Percentiles rank a stretch among this genome's conserved stretches.
These are phyloP conservation scores for Dicaeum eximium DNA, from an alignment of 2,113 vertebrate genomes.

Conservation along the genomic window DNA sequence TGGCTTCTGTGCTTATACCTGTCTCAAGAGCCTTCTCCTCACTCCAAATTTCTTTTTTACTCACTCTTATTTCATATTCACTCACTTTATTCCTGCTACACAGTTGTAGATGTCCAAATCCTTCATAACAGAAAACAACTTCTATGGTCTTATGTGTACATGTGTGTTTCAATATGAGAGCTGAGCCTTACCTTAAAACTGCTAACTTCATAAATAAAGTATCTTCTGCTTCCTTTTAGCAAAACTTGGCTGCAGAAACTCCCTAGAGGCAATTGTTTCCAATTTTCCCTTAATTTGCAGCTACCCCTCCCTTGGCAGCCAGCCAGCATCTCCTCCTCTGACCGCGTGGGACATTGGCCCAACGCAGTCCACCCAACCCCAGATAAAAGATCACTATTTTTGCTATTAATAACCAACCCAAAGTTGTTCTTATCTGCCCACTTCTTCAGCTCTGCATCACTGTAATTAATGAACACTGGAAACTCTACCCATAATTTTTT, in stretches of 20 bases:
- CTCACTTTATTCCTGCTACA: background rate
- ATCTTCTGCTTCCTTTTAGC: background rate
- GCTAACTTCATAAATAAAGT: background rate
- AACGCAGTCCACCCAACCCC: background rate
- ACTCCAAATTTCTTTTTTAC: background rate
- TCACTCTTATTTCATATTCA: background rate
- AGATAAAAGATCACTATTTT: background rate
- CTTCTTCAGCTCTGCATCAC: background rate
- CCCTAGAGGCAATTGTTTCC: background rate
- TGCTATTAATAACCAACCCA: background rate
- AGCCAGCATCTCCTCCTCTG: background rate
- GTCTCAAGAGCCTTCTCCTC: background rate
- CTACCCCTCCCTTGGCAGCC: background rate
- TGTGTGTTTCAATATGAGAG: background rate
- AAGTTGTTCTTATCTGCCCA: background rate
- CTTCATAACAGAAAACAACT: background rate
- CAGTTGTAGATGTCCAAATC: background rate
- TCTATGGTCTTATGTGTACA: background rate
- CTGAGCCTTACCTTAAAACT: background rate
- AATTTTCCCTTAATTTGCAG: background rate
- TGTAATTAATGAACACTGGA: background rate
- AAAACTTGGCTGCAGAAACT: background rate
- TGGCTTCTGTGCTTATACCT: background rate
- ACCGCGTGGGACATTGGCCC: background rate
- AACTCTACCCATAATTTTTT: background rate